phyloP scores from a whole-genome alignment of 2,888 invertebrate species.

The Xestia c-nigrum region DNA sequence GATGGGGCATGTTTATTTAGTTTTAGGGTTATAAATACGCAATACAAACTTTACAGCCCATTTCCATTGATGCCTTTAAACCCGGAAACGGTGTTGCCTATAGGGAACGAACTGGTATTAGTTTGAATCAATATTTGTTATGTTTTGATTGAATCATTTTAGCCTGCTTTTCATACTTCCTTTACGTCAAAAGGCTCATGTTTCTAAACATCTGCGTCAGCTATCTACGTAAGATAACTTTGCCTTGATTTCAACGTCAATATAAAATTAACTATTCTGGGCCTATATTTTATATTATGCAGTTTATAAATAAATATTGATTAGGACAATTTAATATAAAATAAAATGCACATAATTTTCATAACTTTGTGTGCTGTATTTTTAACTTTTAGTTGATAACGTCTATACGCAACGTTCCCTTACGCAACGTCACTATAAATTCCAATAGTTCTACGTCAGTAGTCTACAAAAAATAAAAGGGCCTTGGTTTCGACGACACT shows the following conservation, averaged over 20 bases:
- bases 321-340: neutral
- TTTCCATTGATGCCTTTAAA: neutral
- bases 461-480: neutral
- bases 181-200: neutral
- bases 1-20: neutral
- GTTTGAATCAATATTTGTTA: neutral
- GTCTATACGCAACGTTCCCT: neutral
- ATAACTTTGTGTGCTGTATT: constrained; percentile 9
- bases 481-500: neutral
- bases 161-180: neutral
- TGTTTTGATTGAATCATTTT: constrained; percentile 20
- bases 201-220: neutral
- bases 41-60: neutral
- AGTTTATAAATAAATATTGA: neutral
- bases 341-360: constrained; percentile 14
- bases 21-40: neutral
- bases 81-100: neutral
- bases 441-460: neutral
- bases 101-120: neutral
- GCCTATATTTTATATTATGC: neutral
- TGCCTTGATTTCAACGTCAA: neutral
- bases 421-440: constrained; percentile 1
- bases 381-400: neutral
- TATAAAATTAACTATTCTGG: neutral
- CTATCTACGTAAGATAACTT: neutral